Evolutionary conservation across 1,140 invertebrate species (phyloP), one percentile per base, ranked within the genome.

Genomic region (Drosophila melanogaster): DNA sequence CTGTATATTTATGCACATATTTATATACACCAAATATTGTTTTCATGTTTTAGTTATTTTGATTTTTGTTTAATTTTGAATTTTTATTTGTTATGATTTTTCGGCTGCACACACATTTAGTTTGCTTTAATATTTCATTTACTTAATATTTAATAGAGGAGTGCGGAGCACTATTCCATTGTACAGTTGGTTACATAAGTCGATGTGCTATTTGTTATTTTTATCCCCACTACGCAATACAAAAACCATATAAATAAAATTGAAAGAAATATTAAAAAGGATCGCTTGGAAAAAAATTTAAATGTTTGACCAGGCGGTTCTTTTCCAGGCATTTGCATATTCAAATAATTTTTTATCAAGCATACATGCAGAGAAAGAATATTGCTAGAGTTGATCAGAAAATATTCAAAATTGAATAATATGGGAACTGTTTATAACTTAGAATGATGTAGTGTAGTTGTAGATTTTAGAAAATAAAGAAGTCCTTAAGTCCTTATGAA

Each of bases 341-440:
- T 90, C 77, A 84, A 90, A 90, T 75, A 77, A 80, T 65, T 84
- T 83, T 83, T 77, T 64, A 77, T 70, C 72, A 85, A 85, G 77
- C 58, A 78, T 46, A 50, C 56, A 46, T 49, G 61, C 53, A 3
- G 37, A 26, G 12, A 6, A 41, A 65, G 17, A 67, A 26, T 11
- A 12, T 54, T 4, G 17, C 15, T 19, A 19, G 17, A 35, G 15
- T 12, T 11, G 15, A 0, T 11, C 26, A 6, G 4, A 6, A 17
- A 49, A 30, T 49, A 50, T 33, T 17, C 2, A 17, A n/a, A 7
- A 35, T 35, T 0, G 17, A 35, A 35, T 19, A 30, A 6, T 15
- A 26, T 7, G n/a, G 44, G 7, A 4, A 49, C 4, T 51, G 15
- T 35, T 35, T 5, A 5, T 12, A 19, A 35, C 7, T 10, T 33